Evolutionary conservation across 2,888 invertebrate genomes (phyloP), one percentile per base, ranked within the genome.

Genomic region (Diloba caeruleocephala): DNA sequence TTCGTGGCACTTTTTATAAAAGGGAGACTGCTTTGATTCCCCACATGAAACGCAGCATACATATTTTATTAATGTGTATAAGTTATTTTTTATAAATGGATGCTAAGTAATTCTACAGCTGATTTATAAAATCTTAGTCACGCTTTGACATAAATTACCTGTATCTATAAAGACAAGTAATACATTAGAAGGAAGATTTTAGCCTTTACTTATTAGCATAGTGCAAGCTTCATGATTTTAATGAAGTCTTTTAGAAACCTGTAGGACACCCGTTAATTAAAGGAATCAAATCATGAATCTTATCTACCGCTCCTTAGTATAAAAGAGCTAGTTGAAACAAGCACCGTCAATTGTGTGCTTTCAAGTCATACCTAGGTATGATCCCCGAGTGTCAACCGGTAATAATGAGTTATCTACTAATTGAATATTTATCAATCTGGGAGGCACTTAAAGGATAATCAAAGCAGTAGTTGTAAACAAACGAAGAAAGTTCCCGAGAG

Each of bases 401-500:
- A 49, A 59, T 37, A 60, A 42, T 34, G 12, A 52, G 31, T 45
- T 53, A 66, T 61, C 64, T 52, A 37, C 56, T 63, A 77, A 79
- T 74, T 76, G 74, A 80, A 76, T 76, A 78, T 78, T 80, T 79
- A 84, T 83, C 78, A 82, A 82, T 82, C 82, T 75, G 71, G 73
- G 67, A 79, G 82, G 78, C 79, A 81, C 79, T 85, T 79, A 76
- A 75, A 64, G 76, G 60, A 84, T 85, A 84, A 86, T 88, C 84
- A 85, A 85, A 85, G 78, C 82, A 76, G 80, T 76, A 80, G 82
- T 82, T 76, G 78, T 74, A 75, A 81, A 81, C 86, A 87, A 90
- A 89, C 88, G 86, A 88, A 86, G 85, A 87, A 85, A 86, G 81
- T 85, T 87, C 68, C 63, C 67, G 65, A 65, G 77, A 57, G 79